Evolutionary conservation across 1,140 invertebrate species (phyloP).

Genomic region (Ooceraea biroi): DNA sequence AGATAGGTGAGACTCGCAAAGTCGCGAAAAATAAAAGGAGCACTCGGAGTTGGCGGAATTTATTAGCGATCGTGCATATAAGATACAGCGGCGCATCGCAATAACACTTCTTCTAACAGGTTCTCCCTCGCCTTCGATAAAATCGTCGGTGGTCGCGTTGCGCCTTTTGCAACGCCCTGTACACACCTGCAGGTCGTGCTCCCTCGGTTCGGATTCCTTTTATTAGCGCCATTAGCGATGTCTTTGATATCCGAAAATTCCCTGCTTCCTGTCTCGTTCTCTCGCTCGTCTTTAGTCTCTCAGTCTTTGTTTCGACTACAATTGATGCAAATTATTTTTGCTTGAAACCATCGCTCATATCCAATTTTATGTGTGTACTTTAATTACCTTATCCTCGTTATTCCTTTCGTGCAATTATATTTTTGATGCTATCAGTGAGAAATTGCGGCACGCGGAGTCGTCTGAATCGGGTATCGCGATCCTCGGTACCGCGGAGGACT

Average conservation of each 20-base stretch:
- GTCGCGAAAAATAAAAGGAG: slow-evolving; percentile 76
- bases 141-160: slow-evolving; percentile 77
- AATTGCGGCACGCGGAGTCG: neutral
- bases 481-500: neutral
- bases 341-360: neutral
- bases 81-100: slow-evolving; percentile 79
- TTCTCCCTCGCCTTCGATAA: slow-evolving; percentile 79
- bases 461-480: slow-evolving; percentile 44
- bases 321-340: too few relatives aligned
- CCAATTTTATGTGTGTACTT: neutral
- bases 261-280: neutral
- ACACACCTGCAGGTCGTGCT: slow-evolving; percentile 54
- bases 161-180: slow-evolving; percentile 76
- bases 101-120: slow-evolving; percentile 82
- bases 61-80: slow-evolving; percentile 80
- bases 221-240: slow-evolving; percentile 74
- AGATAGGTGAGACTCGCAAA: neutral
- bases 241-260: slow-evolving; percentile 9
- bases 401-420: neutral
- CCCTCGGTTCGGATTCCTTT: slow-evolving; percentile 60
- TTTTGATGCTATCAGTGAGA: neutral
- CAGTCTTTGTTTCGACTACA: too few relatives aligned
- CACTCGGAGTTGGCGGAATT: slow-evolving; percentile 75
- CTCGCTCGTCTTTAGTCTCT: too few relatives aligned
- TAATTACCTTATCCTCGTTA: neutral